Evolutionary conservation across 1,140 invertebrate genomes (phyloP), one percentile per base, ranked within the genome.

Genomic region (Drosophila ohnishii): DNA sequence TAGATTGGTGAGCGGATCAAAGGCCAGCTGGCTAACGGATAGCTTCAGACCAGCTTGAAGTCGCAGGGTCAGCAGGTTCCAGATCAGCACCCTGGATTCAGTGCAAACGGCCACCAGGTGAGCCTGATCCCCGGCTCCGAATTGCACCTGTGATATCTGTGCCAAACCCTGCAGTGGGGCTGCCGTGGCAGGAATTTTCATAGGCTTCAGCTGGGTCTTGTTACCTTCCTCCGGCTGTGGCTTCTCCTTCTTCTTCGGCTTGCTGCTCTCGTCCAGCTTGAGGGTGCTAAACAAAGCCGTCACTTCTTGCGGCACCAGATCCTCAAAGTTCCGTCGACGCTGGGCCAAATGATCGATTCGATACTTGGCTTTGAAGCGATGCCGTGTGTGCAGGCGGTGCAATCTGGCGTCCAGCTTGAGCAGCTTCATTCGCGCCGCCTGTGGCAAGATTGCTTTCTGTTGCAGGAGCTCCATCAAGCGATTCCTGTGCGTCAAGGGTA

Each of bases 31-130:
- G 93, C 94, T 94, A 7, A 92, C 90, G 6, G 86, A 90, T 9
- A 92, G 60, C 42, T 90, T 91, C 0, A 91, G 74, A 7, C 84
- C 87, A 22, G 81, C 74, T 64, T 92, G 86, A 42, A 96, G 73
- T 6, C 93, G 93, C 2, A 95, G 92, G 2, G 94, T 94, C 53
- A 96, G 91, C 28, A 96, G 90, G 92, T 96, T 95, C 96, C 96
- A 97, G 8, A 95, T 94, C 32, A 93, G 92, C 2, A 96, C 79
- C 59, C 94, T 92, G 35, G 85, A 65, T 28, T 92, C 80, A 0
- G 92, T 79, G 56, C 94, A 94, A 14, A 93, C 93, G 25, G 75
- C 83, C 14, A 96, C 91, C 22, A 96, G 89, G 90, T 96, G 95
- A 59, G 94, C 94, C 71, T 93, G 93, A 44, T 94, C 92, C 30